Percentiles rank a stretch among this genome's conserved stretches.
phyloP scores from a whole-genome alignment of 53 echinoderm and acorn worm genomes.

The Apostichopus leukothele region DNA sequence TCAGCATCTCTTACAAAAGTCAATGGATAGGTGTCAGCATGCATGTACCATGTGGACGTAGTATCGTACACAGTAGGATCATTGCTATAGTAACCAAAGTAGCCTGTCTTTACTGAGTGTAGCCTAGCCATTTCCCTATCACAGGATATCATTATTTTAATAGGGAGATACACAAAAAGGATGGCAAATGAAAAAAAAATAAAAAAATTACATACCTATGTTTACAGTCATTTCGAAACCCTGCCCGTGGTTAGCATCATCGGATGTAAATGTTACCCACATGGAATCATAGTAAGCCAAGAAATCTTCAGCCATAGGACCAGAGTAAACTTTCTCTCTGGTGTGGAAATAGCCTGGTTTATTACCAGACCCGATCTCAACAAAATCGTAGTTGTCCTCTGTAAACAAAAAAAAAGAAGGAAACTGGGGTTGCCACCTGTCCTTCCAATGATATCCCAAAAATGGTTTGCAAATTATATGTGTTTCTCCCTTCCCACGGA shows the following conservation, averaged over 20 bases:
- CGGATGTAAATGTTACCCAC: slow-evolving; percentile 75
- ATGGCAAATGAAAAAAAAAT: background rate
- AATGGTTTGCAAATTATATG: too few species aligned
- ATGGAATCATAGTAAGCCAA: slow-evolving; percentile 56
- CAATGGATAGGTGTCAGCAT: too few species aligned
- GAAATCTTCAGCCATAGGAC: slow-evolving; percentile 47
- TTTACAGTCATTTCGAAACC: slow-evolving; percentile 53
- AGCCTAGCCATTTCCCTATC: too few species aligned
- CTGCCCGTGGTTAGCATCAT: slow-evolving; percentile 43
- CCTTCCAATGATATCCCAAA: too few species aligned
- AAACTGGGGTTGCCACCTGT: background rate
- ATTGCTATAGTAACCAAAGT: too few species aligned
- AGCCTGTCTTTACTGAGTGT: too few species aligned
- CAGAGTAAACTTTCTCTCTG: slow-evolving; percentile 57
- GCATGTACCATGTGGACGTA: too few species aligned
- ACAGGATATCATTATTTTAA: too few species aligned
- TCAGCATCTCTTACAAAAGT: too few species aligned
- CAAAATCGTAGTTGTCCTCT: slow-evolving; percentile 68
- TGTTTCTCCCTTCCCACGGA: too few species aligned
- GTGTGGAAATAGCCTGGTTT: slow-evolving; percentile 67
- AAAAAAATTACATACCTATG: slow-evolving; percentile 42
- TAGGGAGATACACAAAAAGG: too few species aligned
- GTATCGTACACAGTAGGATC: too few species aligned
- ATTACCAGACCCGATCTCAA: slow-evolving; percentile 69
- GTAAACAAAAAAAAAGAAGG: background rate